Conservation (phyloP, 1,140 invertebrate genomes). For the Helicoverpa zea region DNA sequence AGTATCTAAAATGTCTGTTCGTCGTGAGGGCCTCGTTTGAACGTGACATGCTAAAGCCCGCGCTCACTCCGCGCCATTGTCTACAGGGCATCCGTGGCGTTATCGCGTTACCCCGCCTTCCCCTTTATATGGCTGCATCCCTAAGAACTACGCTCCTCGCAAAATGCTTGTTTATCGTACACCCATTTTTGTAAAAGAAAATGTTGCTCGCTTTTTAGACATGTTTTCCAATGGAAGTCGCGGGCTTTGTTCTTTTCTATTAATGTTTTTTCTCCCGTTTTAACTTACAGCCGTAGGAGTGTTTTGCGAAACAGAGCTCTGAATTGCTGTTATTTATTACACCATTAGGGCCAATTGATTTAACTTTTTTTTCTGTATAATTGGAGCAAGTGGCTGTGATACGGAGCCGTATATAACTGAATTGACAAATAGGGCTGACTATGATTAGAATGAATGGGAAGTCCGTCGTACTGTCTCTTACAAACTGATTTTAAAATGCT, state of each 20-base stretch:
- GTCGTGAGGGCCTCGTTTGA: slow-evolving; percentile 41
- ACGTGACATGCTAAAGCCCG: slow-evolving; percentile 55
- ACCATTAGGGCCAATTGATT: slow-evolving; percentile 27
- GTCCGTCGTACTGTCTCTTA: slow-evolving; percentile 28
- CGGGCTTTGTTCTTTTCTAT: slow-evolving; percentile 36
- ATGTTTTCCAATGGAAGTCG: slow-evolving; percentile 39
- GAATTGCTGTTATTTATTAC: slow-evolving; percentile 40
- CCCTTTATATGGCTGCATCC: slow-evolving; percentile 63
- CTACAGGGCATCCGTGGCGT: slow-evolving; percentile 57
- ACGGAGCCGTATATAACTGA: neutral
- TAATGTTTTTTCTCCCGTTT: slow-evolving; percentile 38
- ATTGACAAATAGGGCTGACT: slow-evolving; percentile 29
- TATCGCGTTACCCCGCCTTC: slow-evolving; percentile 61
- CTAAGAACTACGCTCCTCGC: slow-evolving; percentile 43
- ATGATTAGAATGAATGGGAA: slow-evolving; percentile 30
- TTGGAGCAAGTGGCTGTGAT: slow-evolving; percentile 27
- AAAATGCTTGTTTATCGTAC: slow-evolving; percentile 51
- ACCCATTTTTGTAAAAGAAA: slow-evolving; percentile 47
- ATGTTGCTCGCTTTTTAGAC: slow-evolving; percentile 49
- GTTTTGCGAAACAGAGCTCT: slow-evolving; percentile 9
- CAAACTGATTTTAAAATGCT: slow-evolving; percentile 65
- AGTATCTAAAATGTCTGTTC: slow-evolving; percentile 24
- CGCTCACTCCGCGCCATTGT: slow-evolving; percentile 55
- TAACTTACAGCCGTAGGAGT: slow-evolving; percentile 1
- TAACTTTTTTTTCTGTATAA: slow-evolving; percentile 6